A percentile compares a stretch with the other conserved stretches of the same genome.
Conservation (phyloP, 2,113 vertebrate species). For the Ammospiza nelsoni region DNA sequence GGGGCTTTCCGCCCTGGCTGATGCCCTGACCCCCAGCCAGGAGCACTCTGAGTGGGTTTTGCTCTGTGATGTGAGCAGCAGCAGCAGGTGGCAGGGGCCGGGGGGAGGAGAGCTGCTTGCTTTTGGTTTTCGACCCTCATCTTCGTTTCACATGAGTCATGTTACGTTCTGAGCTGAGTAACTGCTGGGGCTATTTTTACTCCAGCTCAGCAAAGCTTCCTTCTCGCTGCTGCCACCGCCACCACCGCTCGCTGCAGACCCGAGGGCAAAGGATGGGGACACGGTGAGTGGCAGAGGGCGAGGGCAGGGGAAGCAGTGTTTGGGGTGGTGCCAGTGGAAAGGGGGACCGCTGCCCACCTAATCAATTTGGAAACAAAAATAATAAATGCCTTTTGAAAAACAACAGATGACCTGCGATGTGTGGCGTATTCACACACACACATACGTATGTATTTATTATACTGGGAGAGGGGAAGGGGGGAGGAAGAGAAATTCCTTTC, state of each 20-base stretch:
- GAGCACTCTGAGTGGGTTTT: background rate
- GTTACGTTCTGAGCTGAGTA: conserved; percentile 82
- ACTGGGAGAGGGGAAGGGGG: conserved; percentile 60
- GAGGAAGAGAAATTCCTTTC: conserved; percentile 74
- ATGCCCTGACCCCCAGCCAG: background rate
- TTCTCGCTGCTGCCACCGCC: conserved; percentile 59
- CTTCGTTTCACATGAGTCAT: conserved; percentile 78
- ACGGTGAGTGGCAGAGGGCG: conserved; percentile 56
- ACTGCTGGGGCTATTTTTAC: conserved; percentile 84
- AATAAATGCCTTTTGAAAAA: conserved; percentile 56
- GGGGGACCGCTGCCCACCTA: conserved; percentile 35
- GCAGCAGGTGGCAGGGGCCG: background rate
- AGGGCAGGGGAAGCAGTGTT: conserved; percentile 45
- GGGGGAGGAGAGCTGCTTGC: background rate
- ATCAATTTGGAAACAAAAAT: conserved; percentile 68
- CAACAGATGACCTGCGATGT: conserved; percentile 67
- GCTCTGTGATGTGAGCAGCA: background rate
- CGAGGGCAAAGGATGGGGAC: conserved; percentile 60
- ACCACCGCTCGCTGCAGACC: background rate
- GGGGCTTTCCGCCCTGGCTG: rapidly evolving
- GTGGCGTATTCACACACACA: conserved; percentile 30
- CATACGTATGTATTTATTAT: conserved; percentile 34
- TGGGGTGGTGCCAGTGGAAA: conserved; percentile 44
- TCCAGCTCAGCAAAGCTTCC: conserved; percentile 74
- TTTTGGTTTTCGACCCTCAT: conserved; percentile 65